These are phyloP conservation scores for Ormyrus labotus DNA, from an alignment of 2,888 invertebrate genomes.

Conservation along the genomic window DNA sequence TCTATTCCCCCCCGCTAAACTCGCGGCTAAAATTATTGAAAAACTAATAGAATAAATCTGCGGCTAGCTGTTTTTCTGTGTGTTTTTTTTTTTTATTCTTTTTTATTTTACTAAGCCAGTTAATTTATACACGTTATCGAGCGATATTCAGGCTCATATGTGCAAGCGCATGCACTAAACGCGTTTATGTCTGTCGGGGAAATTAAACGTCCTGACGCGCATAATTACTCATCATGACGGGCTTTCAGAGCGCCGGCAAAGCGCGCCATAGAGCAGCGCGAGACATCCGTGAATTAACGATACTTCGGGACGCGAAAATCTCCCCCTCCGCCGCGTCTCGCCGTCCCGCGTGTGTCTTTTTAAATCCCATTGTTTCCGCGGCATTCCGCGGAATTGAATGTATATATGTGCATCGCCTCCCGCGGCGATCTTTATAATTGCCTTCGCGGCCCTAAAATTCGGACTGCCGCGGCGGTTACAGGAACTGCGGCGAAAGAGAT, in stretches of 20 bases:
- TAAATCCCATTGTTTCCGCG: not conserved
- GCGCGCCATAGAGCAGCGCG: conserved; percentile 34
- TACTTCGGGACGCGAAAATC: conserved; percentile 31
- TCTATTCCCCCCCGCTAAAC: no score
- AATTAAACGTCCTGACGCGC: conserved; percentile 54
- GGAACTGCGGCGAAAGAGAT: not conserved
- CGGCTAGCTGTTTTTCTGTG: no score
- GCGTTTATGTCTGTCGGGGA: conserved; percentile 50
- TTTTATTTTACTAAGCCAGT: conserved; percentile 11
- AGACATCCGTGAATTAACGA: conserved; percentile 47
- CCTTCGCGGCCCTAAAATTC: not conserved
- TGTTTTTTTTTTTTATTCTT: not conserved
- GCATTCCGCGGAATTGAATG: not conserved
- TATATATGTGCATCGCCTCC: no score
- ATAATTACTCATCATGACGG: conserved; percentile 56
- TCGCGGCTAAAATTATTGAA: no score
- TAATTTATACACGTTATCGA: conserved; percentile 39
- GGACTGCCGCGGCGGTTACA: no score
- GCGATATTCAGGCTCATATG: conserved; percentile 33
- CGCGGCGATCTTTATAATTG: conserved; percentile 18
- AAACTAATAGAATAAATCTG: no score
- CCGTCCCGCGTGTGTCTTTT: not conserved
- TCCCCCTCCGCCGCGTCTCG: not conserved
- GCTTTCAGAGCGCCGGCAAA: conserved; percentile 45
- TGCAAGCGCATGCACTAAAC: conserved; percentile 39